Evolutionary conservation across 2,797 vertebrate species (phyloP).

Genomic region (Chaunax sp.): DNA sequence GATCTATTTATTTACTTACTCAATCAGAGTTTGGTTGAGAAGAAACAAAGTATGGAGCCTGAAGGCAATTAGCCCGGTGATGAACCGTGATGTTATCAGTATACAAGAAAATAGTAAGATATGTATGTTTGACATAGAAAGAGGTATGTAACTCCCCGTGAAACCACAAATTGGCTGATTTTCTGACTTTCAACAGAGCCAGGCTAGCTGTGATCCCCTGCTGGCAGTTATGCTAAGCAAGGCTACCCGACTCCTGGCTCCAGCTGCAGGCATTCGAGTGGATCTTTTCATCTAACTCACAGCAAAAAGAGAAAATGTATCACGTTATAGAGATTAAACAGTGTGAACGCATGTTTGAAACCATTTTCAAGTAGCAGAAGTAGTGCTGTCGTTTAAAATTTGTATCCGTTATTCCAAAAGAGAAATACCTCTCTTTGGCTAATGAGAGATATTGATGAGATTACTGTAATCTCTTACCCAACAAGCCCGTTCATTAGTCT

Average conservation of each 20-base stretch:
- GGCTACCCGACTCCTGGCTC: too few species aligned
- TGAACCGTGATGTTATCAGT: background rate
- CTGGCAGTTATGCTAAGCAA: background rate
- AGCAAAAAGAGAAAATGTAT: background rate
- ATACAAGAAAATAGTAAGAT: too few species aligned
- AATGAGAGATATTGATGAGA: conserved; percentile 41
- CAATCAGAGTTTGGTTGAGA: background rate
- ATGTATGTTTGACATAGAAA: too few species aligned
- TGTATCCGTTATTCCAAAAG: background rate
- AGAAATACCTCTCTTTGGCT: conserved; percentile 18
- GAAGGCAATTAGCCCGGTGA: background rate
- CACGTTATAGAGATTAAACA: background rate
- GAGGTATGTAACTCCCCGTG: too few species aligned
- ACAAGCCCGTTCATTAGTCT: conserved; percentile 60
- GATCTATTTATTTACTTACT: background rate
- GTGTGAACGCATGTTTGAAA: background rate
- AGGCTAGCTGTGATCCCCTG: background rate
- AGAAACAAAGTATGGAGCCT: background rate
- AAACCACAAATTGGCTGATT: background rate
- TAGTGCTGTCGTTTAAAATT: background rate
- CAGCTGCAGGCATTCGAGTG: too few species aligned
- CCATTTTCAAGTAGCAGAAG: background rate
- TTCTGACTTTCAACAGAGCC: background rate
- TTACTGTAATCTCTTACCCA: conserved; percentile 48
- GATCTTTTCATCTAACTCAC: background rate